Evolutionary conservation across 2,113 vertebrate genomes (phyloP).

Genomic region (Pyrgilauda ruficollis): DNA sequence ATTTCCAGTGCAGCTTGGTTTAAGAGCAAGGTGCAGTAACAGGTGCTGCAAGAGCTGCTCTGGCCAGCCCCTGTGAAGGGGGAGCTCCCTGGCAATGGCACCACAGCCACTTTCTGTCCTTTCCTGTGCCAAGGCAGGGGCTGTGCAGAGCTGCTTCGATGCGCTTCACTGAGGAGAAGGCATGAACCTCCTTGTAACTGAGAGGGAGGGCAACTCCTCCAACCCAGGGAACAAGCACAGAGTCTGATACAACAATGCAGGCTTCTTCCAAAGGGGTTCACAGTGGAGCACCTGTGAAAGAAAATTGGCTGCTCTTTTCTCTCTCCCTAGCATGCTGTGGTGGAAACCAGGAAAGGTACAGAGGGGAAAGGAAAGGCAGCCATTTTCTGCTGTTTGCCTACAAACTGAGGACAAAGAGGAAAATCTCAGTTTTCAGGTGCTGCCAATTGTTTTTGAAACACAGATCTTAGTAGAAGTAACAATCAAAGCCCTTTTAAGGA

Average conservation of each 20-base stretch:
- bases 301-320: background rate
- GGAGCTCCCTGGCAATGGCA: background rate
- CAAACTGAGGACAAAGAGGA: background rate
- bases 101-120: background rate
- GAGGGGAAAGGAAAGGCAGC: background rate
- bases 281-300: background rate
- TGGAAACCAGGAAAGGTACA: background rate
- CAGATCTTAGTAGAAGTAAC: background rate
- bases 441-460: background rate
- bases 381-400: background rate
- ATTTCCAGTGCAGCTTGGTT: background rate
- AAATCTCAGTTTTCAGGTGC: background rate
- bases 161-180: fast-evolving
- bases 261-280: background rate
- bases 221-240: background rate
- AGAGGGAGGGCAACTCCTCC: background rate
- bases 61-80: background rate
- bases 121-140: background rate
- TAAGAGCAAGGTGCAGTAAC: background rate
- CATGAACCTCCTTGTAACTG: background rate
- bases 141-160: background rate
- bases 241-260: background rate
- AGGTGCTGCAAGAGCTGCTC: background rate
- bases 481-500: background rate
- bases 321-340: background rate